phyloP scores from a whole-genome alignment of 2,797 vertebrate species.

The Garrulus glandarius region DNA sequence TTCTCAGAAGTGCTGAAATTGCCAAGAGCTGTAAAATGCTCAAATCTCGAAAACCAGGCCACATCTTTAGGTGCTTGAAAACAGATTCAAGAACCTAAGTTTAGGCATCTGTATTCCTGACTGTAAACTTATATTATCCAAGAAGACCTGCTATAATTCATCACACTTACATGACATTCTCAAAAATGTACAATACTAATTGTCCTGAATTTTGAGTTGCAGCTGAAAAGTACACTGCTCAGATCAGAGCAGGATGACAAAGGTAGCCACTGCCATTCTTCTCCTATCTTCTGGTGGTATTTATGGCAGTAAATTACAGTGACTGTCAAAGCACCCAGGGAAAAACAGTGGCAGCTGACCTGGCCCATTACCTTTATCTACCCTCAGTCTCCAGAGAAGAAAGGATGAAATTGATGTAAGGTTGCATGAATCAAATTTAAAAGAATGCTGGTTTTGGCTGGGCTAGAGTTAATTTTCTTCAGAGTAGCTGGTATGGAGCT shows the following conservation, averaged over 20 bases:
- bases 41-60: conserved; percentile 59
- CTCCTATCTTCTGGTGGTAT: neutral
- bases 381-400: neutral
- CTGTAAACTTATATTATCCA: conserved; percentile 18
- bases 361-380: neutral
- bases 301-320: neutral
- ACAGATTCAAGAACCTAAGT: conserved; percentile 42
- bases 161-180: conserved; percentile 2
- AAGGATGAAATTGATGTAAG: neutral
- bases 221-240: neutral
- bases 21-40: conserved; percentile 47
- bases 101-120: conserved; percentile 36
- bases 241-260: neutral
- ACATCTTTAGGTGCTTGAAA: conserved; percentile 60
- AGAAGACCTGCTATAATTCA: conserved; percentile 18
- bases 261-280: neutral
- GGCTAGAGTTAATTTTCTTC: neutral
- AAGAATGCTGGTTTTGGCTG: neutral
- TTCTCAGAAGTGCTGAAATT: conserved; percentile 63
- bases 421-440: neutral
- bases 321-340: neutral
- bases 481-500: neutral
- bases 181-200: conserved; percentile 6
- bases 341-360: neutral
- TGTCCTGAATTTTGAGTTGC: conserved; percentile 15